Conservation (phyloP, 2,797 vertebrate species). For the Enteromius fasciolatus region DNA sequence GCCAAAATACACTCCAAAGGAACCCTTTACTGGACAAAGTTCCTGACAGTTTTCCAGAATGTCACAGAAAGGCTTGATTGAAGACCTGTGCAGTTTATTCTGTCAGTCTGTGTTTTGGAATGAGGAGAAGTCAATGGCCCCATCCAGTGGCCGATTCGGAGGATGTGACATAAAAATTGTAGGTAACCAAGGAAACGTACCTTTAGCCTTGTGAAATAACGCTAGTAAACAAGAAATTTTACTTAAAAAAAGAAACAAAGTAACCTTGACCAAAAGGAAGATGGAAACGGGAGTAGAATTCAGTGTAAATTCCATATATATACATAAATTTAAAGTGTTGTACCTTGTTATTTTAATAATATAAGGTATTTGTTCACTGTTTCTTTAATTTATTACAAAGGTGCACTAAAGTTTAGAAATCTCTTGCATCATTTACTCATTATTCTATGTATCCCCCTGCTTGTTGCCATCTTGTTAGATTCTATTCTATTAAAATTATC, state of each 20-base stretch:
- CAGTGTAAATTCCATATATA: constrained; percentile 4
- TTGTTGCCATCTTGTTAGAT: constrained; percentile 26
- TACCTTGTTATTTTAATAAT: neutral
- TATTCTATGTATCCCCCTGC: constrained; percentile 29
- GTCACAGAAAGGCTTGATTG: neutral
- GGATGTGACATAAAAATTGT: neutral
- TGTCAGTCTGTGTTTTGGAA: neutral
- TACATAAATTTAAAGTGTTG: neutral
- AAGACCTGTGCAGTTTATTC: neutral
- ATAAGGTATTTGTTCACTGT: constrained; percentile 6
- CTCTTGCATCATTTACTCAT: neutral
- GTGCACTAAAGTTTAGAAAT: constrained; percentile 19
- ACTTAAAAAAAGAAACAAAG: neutral
- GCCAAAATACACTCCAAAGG: constrained; percentile 20
- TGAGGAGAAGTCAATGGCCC: constrained; percentile 16
- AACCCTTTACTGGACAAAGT: constrained; percentile 19
- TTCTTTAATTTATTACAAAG: neutral
- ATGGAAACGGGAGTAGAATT: neutral
- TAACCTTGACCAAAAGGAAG: constrained; percentile 2
- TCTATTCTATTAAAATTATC: constrained; percentile 4
- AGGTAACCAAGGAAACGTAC: neutral
- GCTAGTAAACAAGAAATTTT: neutral
- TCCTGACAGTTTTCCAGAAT: constrained; percentile 16
- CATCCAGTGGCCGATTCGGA: constrained; percentile 40
- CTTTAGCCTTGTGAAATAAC: neutral